Base-by-base conservation (phyloP, 2,888 invertebrate species). In the Anoplius nigerrimus region DNA sequence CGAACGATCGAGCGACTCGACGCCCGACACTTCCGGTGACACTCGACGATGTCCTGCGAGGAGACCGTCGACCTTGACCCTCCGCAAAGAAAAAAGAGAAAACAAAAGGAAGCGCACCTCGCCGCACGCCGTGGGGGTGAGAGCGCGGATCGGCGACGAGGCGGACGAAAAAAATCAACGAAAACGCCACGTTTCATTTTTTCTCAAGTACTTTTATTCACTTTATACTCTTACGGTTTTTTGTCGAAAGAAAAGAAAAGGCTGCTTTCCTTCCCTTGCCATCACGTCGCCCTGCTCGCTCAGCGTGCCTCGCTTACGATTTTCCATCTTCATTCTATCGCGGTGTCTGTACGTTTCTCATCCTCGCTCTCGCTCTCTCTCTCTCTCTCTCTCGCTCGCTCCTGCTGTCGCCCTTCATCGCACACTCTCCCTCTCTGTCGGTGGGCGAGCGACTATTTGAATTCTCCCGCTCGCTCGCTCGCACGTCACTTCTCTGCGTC, bases 201-300 rank as follows among this genome's bases (percentile, higher is more conserved):
- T 78, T 82, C 78, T 65, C 74, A 83, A 78, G 74, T 78, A 82
- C 69, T 77, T 83, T 83, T 83, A 81, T 83, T 83, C 77, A 76
- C 66, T 76, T 82, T 78, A 77, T 78, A 76, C 70, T 79, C 67
- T 73, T 78, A 80, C 75, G 34, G 80, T 64, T 74, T n/a, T n/a
- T n/a, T n/a, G n/a, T 78, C 70, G 70, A 64, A 72, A 59, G 43
- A 62, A 62, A 59, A 18, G 61, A 68, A 68, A 78, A 64, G 61
- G 55, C 69, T 60, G 66, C 74, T 70, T 66, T 71, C 60, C 66
- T 72, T 52, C 42, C 24, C 66, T 62, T 62, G 20, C 46, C 65
- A 55, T 69, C 65, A 65, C 67, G 58, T 68, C 56, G 69, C 71
- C 68, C 56, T 45, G 45, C 42, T 62, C 59, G 56, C 62, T 62